Evolutionary conservation across 2,797 vertebrate species (phyloP).

Genomic region (Gymnodraco acuticeps): DNA sequence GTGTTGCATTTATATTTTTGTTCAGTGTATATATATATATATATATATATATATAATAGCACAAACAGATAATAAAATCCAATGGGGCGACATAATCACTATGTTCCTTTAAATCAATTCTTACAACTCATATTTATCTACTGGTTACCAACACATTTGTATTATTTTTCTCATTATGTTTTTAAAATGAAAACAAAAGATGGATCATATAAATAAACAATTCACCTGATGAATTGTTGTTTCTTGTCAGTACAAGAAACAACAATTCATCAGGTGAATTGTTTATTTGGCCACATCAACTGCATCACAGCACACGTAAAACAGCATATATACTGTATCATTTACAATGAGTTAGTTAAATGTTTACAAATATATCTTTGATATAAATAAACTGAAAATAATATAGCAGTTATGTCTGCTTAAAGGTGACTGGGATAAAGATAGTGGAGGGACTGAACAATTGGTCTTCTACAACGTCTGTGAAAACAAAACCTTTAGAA

Average conservation of each 20-base stretch:
- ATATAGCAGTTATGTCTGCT: conserved; percentile 1
- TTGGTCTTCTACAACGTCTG: background rate
- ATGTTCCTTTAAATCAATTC: background rate
- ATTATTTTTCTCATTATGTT: background rate
- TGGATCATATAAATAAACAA: conserved; percentile 1
- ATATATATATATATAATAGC: too few relatives aligned
- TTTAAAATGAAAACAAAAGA: conserved; percentile 10
- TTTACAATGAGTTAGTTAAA: conserved; percentile 47
- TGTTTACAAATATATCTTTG: conserved; percentile 29
- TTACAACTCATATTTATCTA: background rate
- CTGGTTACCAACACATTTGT: background rate
- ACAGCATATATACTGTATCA: conserved; percentile 51
- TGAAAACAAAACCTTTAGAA: background rate
- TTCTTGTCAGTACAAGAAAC: conserved; percentile 51
- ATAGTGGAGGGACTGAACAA: background rate
- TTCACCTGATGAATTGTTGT: too few relatives aligned
- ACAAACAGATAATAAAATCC: too few relatives aligned
- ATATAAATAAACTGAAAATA: conserved; percentile 25
- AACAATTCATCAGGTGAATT: conserved; percentile 80
- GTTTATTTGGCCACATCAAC: conserved; percentile 78
- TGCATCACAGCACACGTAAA: conserved; percentile 63
- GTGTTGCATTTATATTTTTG: too few relatives aligned
- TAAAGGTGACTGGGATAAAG: conserved; percentile 32
- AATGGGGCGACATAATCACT: background rate
- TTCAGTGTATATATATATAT: too few relatives aligned